Conservation (phyloP, 2,113 vertebrate genomes). For the Pseudorasbora parva region DNA sequence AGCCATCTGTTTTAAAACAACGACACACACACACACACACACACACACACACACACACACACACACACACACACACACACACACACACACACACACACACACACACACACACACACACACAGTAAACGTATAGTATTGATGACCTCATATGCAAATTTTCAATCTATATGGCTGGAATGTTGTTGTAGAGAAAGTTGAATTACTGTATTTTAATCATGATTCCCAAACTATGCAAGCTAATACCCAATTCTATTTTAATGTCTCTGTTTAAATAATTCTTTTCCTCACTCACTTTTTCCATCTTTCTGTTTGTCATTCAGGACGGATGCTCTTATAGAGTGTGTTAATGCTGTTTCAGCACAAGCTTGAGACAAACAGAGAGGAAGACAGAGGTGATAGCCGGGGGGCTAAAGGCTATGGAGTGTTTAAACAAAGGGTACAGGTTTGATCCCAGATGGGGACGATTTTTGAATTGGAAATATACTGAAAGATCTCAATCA, state of each 20-base stretch:
- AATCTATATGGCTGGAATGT: not conserved
- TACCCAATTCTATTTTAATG: not conserved
- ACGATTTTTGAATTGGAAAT: constrained; percentile 34
- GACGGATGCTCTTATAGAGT: not conserved
- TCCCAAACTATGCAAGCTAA: not conserved
- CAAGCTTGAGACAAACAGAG: constrained; percentile 15
- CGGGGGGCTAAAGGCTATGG: constrained; percentile 20
- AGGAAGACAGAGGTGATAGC: constrained; percentile 20
- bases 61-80: not conserved
- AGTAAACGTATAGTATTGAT: not conserved
- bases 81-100: not conserved
- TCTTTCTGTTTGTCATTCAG: constrained; percentile 38
- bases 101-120: too few relatives aligned
- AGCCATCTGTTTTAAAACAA: constrained; percentile 51
- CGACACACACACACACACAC: not conserved
- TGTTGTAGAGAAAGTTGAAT: too few relatives aligned
- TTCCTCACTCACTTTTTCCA: not conserved
- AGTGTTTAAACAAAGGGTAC: constrained; percentile 26
- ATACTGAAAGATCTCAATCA: constrained; percentile 13
- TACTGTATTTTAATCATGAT: not conserved
- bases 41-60: not conserved
- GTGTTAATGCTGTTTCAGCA: constrained; percentile 38
- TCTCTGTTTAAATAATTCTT: not conserved
- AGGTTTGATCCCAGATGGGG: constrained; percentile 28
- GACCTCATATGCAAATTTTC: not conserved